These are phyloP conservation scores for Gnathonemus echidnorhynchus DNA, from an alignment of 2,113 vertebrate genomes.

Conservation along the genomic window DNA sequence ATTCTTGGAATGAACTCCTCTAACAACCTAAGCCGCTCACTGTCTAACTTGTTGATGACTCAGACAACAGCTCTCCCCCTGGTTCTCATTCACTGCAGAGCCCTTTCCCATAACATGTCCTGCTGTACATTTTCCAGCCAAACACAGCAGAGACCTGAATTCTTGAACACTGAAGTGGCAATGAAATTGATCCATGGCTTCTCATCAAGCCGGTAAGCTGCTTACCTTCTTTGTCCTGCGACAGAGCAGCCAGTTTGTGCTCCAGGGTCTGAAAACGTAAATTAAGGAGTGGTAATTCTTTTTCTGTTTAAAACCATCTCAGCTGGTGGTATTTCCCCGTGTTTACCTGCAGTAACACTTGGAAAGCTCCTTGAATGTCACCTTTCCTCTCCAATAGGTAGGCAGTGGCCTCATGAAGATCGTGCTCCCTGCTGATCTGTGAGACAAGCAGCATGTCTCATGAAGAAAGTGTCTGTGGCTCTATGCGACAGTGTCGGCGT, in stretches of 20 bases:
- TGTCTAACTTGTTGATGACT: not conserved
- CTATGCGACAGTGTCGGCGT: not conserved
- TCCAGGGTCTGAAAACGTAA: slow-evolving; percentile 49
- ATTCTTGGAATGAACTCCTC: not conserved
- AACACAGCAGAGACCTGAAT: not conserved
- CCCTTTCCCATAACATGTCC: not conserved
- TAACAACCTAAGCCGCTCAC: not conserved
- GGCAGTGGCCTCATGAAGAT: slow-evolving; percentile 74
- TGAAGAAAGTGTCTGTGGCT: not conserved
- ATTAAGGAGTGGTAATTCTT: not conserved
- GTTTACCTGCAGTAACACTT: slow-evolving; percentile 79
- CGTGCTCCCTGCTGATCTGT: slow-evolving; percentile 77
- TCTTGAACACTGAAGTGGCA: not conserved
- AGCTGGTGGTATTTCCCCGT: not conserved
- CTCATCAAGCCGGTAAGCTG: not conserved
- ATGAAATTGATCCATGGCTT: not conserved
- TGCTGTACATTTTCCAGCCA: not conserved
- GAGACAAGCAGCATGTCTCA: slow-evolving; percentile 9
- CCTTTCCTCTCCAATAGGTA: slow-evolving; percentile 88
- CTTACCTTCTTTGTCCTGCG: slow-evolving; percentile 31
- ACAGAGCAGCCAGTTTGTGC: slow-evolving; percentile 45
- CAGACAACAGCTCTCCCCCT: not conserved
- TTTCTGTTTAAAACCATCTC: not conserved
- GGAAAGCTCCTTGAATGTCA: slow-evolving; percentile 79
- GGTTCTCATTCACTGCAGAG: not conserved